Base-by-base conservation (phyloP, 2,888 invertebrate genomes). In the Tetragnatha montana region DNA sequence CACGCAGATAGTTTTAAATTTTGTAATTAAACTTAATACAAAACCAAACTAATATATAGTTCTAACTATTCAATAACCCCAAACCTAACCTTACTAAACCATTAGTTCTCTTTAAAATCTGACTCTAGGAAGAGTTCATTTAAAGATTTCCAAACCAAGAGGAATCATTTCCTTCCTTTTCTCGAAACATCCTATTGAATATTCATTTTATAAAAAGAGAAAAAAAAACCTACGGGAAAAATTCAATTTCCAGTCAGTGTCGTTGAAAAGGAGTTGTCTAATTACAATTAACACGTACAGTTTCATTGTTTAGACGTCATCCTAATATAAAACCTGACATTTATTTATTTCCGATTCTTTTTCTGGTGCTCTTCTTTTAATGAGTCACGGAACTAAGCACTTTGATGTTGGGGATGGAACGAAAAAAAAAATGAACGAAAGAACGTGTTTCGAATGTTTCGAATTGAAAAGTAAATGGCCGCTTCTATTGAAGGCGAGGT, bases 401-500 rank as follows among this genome's bases (percentile, higher is more conserved):
- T 47, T 35, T 47, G 47, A 74, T 17, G 74, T 6, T n/a, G 19
- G 1, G 50, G 50, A 76, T 19, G 35, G n/a, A 6, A 3, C 14
- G n/a, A n/a, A 19, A 10, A 49, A 76, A 49, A 76, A 76, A 49
- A 76, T 8, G 76, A 76, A 17, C 14, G 14, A 74, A 74, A 47
- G 47, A 47, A 47, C 35, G 19, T 76, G 49, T 19, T 50, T 6
- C 4, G 47, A 74, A 22, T 10, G 22, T 47, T 47, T 3, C 51
- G 49, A 76, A 76, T 50, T 76, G 76, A 76, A 35, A 76, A 76
- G 19, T 49, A 76, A 76, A 76, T 51, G 76, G 19, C 49, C 50
- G 19, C 76, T 51, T 21, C 19, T n/a, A 6, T 49, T 50, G 19
- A 10, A 14, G 8, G 76, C 17, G 49, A 50, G n/a, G 35, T n/a